phyloP scores from a whole-genome alignment of 2,113 vertebrate genomes.

The Illadopsis cleaveri region DNA sequence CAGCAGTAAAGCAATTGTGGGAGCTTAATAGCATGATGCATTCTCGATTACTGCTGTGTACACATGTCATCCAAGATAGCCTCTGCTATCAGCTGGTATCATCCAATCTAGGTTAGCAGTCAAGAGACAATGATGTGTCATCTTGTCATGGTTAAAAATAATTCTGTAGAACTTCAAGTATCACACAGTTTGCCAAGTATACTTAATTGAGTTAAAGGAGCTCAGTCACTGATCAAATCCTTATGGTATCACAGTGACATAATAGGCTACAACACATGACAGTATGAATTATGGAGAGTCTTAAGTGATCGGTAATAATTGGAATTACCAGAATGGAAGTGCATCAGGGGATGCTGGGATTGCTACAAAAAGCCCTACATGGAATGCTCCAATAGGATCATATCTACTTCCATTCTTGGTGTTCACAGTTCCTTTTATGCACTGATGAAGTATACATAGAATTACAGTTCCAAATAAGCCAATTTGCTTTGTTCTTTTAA shows the following conservation, averaged over 20 bases:
- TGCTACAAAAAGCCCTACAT: neutral
- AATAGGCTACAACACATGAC: conserved; percentile 24
- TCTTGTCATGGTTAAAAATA: conserved; percentile 58
- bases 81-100: conserved; percentile 26
- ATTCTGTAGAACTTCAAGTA: conserved; percentile 36
- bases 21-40: conserved; percentile 41
- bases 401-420: neutral
- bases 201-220: conserved; percentile 55
- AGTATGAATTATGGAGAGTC: neutral
- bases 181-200: conserved; percentile 31
- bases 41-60: conserved; percentile 31
- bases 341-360: neutral
- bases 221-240: conserved; percentile 46
- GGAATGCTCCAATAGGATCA: neutral
- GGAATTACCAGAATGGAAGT: conserved; percentile 20
- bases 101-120: conserved; percentile 48
- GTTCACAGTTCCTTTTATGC: neutral
- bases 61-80: conserved; percentile 8
- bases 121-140: conserved; percentile 47
- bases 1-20: conserved; percentile 58
- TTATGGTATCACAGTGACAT: conserved; percentile 5
- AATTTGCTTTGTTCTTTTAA: neutral
- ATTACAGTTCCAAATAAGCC: neutral
- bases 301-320: conserved; percentile 31
- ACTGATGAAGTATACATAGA: neutral